A percentile compares a stretch with the other conserved stretches of the same genome.
Evolutionary conservation across 2,797 vertebrate species (phyloP).

Genomic region (Synaphobranchus kaupii): DNA sequence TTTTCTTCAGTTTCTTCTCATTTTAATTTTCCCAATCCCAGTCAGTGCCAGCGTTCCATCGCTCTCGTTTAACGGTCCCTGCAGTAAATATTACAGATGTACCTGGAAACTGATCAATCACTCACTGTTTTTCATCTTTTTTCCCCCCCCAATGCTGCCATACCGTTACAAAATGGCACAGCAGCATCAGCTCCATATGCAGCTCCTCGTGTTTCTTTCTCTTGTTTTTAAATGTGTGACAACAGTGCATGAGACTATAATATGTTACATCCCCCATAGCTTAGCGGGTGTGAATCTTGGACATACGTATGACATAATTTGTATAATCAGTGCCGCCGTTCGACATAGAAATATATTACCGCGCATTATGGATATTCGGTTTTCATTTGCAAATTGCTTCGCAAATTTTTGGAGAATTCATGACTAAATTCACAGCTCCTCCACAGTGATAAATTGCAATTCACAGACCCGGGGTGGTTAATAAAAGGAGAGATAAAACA

Average conservation of each 20-base stretch:
- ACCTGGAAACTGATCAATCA: slow-evolving; percentile 42
- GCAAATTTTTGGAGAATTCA: background rate
- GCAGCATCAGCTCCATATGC: background rate
- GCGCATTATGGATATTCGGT: slow-evolving; percentile 8
- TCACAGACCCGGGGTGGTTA: background rate
- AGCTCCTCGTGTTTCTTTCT: background rate
- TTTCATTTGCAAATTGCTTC: background rate
- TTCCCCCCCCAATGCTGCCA: slow-evolving; percentile 1
- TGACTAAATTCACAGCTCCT: background rate
- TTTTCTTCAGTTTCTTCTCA: background rate
- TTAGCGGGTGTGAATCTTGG: slow-evolving; percentile 32
- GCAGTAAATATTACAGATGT: slow-evolving; percentile 43
- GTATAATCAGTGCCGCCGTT: slow-evolving; percentile 37
- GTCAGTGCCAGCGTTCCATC: slow-evolving; percentile 50
- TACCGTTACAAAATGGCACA: background rate
- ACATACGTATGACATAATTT: slow-evolving; percentile 31
- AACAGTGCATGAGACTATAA: background rate
- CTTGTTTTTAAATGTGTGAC: background rate
- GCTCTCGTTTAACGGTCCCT: slow-evolving; percentile 42
- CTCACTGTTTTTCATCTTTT: slow-evolving; percentile 18
- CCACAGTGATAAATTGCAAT: background rate
- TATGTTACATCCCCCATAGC: background rate
- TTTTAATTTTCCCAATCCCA: background rate
- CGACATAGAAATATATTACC: slow-evolving; percentile 28
- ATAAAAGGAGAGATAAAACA: background rate